These are phyloP conservation scores for Cylloceria caligata DNA, from an alignment of 2,888 invertebrate genomes.

Conservation along the genomic window DNA sequence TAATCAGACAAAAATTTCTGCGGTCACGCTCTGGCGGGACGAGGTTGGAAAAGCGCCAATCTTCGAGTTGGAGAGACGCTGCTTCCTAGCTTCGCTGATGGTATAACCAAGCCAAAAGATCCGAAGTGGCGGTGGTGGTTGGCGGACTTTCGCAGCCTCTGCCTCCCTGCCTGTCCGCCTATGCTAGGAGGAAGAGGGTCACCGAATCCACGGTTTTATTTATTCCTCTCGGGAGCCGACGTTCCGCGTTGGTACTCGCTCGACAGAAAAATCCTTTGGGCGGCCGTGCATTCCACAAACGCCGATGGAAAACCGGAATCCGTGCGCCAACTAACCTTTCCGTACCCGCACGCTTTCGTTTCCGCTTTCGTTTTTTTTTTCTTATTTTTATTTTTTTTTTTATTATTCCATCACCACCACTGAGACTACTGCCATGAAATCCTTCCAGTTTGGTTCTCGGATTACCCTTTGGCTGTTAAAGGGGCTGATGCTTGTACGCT, in stretches of 20 bases:
- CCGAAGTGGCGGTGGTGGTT: conserved; percentile 57
- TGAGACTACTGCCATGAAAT: conserved; percentile 15
- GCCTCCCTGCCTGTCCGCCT: conserved; percentile 37
- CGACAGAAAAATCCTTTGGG: conserved; percentile 72
- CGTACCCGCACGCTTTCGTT: conserved; percentile 59
- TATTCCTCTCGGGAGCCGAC: conserved; percentile 71
- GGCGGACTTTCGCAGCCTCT: conserved; percentile 43
- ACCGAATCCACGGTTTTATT: conserved; percentile 78
- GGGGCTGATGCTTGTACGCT: conserved; percentile 18
- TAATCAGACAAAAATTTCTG: conserved; percentile 81
- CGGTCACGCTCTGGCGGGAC: conserved; percentile 77
- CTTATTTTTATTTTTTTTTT: conserved; percentile 32
- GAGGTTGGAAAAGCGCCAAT: conserved; percentile 81
- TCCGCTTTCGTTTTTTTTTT: conserved; percentile 44
- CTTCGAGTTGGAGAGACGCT: conserved; percentile 61
- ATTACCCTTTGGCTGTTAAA: conserved; percentile 29
- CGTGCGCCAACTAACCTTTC: conserved; percentile 63
- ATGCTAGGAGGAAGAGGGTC: conserved; percentile 68
- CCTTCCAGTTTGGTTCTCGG: conserved; percentile 25
- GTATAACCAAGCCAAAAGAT: conserved; percentile 57
- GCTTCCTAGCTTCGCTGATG: conserved; percentile 44
- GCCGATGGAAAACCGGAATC: conserved; percentile 69
- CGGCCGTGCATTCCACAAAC: conserved; percentile 69
- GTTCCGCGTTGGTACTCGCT: conserved; percentile 64
- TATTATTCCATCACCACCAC: conserved; percentile 37